These are phyloP conservation scores for Amphiprion clarkii DNA, from an alignment of 2,797 vertebrate genomes.

Conservation along the genomic window DNA sequence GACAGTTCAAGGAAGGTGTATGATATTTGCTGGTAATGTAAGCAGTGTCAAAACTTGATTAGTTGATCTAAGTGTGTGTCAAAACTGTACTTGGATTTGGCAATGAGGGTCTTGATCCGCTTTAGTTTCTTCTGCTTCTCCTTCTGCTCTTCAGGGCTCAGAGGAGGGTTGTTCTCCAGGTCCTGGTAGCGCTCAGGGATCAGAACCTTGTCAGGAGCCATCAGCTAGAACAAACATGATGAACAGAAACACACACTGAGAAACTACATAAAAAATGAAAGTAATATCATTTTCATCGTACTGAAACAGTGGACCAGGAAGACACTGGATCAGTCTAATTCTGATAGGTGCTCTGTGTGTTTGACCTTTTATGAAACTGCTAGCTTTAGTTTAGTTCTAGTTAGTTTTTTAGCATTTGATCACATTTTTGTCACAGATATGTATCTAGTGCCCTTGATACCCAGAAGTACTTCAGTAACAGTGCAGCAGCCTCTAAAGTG, in stretches of 20 bases:
- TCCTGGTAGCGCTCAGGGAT: slow-evolving; percentile 93
- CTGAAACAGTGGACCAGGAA: neutral
- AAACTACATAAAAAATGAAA: neutral
- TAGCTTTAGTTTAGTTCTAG: too few species aligned
- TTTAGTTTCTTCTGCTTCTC: slow-evolving; percentile 98
- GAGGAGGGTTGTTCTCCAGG: slow-evolving; percentile 86
- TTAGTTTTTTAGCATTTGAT: too few species aligned
- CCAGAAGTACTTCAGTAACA: too few species aligned
- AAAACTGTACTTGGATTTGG: slow-evolving; percentile 92
- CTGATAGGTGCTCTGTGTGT: too few species aligned
- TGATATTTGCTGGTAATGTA: neutral
- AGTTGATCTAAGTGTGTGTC: neutral
- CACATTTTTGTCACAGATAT: too few species aligned
- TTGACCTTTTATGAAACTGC: too few species aligned
- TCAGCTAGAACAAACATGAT: slow-evolving; percentile 80
- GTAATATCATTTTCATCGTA: neutral
- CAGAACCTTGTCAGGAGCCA: slow-evolving; percentile 90
- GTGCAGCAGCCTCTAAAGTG: too few species aligned
- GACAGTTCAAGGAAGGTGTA: too few species aligned
- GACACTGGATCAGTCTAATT: neutral
- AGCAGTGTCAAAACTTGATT: neutral
- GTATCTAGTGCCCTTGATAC: too few species aligned
- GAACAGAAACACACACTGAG: neutral
- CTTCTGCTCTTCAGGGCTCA: slow-evolving; percentile 94
- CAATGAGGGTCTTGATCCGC: slow-evolving; percentile 96